Conservation (phyloP, 2,113 vertebrate genomes). For the Onychostoma macrolepis region DNA sequence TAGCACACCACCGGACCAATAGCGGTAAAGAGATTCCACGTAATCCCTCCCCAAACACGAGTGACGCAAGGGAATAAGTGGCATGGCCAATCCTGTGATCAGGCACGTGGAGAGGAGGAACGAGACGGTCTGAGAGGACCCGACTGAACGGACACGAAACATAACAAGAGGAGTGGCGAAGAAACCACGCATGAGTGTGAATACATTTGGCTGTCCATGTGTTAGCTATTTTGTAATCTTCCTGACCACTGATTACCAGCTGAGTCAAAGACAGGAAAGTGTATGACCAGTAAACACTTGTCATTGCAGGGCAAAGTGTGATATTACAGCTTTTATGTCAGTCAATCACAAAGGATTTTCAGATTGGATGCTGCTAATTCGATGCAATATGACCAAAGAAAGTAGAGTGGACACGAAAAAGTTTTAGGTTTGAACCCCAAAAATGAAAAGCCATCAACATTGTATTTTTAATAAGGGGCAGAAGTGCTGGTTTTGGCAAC, state of each 20-base stretch:
- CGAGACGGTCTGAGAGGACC: conserved; percentile 28
- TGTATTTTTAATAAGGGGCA: too few species aligned
- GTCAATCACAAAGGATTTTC: background rate
- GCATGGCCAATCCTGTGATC: conserved; percentile 43
- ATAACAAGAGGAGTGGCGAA: conserved; percentile 8
- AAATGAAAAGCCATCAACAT: background rate
- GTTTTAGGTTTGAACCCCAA: background rate
- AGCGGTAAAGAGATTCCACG: conserved; percentile 55
- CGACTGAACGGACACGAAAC: background rate
- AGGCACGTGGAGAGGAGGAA: conserved; percentile 55
- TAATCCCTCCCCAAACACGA: conserved; percentile 38
- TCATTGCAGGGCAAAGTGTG: background rate
- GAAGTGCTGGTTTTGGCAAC: too few species aligned
- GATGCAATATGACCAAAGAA: background rate
- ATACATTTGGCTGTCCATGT: conserved; percentile 23
- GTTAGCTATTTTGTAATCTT: conserved; percentile 28
- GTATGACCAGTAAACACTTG: background rate
- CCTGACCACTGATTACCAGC: background rate
- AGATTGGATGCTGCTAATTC: background rate
- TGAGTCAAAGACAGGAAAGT: background rate
- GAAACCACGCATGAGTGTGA: conserved; percentile 6
- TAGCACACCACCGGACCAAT: conserved; percentile 54
- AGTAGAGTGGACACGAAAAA: background rate
- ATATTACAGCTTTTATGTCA: background rate
- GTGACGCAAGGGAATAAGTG: conserved; percentile 31